phyloP scores from a whole-genome alignment of 2,888 invertebrate species.

The Drosophila acutilabella region DNA sequence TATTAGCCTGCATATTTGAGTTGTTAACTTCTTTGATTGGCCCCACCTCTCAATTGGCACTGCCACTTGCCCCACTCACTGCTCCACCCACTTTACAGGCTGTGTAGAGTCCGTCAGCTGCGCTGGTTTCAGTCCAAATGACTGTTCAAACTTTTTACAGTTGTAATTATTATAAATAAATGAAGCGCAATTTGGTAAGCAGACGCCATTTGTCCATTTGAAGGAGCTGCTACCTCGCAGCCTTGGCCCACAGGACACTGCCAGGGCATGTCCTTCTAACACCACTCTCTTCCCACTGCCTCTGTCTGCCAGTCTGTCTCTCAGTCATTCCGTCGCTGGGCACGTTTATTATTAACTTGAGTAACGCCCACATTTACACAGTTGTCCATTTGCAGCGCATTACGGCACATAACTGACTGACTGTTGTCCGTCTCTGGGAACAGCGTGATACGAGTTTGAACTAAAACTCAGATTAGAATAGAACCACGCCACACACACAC shows the following conservation, averaged over 20 bases:
- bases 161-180: constrained; percentile 80
- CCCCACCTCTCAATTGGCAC: background rate
- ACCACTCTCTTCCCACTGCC: background rate
- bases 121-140: constrained; percentile 53
- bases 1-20: constrained; percentile 78
- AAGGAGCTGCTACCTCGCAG: constrained; percentile 1
- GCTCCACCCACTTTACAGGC: background rate
- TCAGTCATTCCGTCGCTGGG: constrained; percentile 9
- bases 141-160: constrained; percentile 75
- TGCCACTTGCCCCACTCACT: background rate
- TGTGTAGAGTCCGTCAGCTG: constrained; percentile 45
- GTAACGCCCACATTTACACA: constrained; percentile 63
- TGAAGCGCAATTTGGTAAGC: constrained; percentile 74
- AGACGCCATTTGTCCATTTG: constrained; percentile 30
- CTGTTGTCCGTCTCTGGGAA: constrained; percentile 13
- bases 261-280: constrained; percentile 29
- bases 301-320: background rate
- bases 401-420: constrained; percentile 18
- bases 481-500: constrained; percentile 14
- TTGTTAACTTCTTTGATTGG: constrained; percentile 49
- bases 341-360: constrained; percentile 66
- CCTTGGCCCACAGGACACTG: constrained; percentile 13
- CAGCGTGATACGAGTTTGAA: constrained; percentile 41
- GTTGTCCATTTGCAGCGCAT: constrained; percentile 56
- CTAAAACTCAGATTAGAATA: constrained; percentile 51